Evolutionary conservation across 2,888 invertebrate genomes (phyloP), one percentile per base, ranked within the genome.

Genomic region (Agonopterix alstromeriana): DNA sequence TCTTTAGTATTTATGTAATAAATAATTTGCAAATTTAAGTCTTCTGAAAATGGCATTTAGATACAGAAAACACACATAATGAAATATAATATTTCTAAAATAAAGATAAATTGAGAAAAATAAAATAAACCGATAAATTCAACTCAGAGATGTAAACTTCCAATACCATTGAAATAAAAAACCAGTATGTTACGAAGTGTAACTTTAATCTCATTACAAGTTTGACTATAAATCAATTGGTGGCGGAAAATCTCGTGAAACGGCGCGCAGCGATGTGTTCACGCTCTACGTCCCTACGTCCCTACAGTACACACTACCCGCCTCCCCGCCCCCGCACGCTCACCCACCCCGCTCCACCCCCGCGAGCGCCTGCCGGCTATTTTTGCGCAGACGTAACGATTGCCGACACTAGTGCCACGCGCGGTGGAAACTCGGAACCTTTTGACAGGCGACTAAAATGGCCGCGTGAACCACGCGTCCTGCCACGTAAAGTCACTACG

Each of bases 371-470:
- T 41, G 51, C 48, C 58, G 63, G 64, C 65, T 76, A 71, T 77
- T 75, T 77, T 71, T 73, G 86, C 87, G 87, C 87, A 88, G 85
- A 67, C 81, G 80, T 82, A 81, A 76, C 68, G 73, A 74, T 70
- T 67, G 63, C 53, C 73, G 71, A 58, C 65, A 47, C 74, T 70
- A 68, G 83, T 81, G 85, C 82, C 73, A 27, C 27, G 60, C 67
- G 70, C 75, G 82, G 76, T 53, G 62, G 58, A 71, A 76, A 75
- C 56, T 55, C 55, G 63, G 64, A 83, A 63, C 63, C 42, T 60
- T 77, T 77, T 86, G 86, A 85, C 84, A 86, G 73, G 73, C 78
- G 77, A 77, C 61, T 80, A 86, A 85, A 79, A 88, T 87, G 87
- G 87, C 86, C 73, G 86, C 79, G 79, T 81, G 86, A 84, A 51